Evolutionary conservation across 2,888 invertebrate genomes (phyloP), one percentile per base, ranked within the genome.

Genomic region (Dascillus cervinus): DNA sequence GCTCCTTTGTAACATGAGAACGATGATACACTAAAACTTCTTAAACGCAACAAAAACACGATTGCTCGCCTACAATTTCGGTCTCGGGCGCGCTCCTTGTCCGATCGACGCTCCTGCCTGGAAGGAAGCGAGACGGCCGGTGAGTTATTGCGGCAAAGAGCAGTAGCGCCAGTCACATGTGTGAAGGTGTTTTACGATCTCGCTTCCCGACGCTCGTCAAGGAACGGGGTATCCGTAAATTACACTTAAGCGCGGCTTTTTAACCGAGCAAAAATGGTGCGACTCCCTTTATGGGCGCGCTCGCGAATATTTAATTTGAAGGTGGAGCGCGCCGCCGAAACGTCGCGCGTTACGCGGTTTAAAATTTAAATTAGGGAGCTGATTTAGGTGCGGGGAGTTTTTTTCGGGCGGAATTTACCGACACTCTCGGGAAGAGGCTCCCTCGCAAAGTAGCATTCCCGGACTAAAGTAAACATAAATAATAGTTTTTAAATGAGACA

Each of bases 401-500:
- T n/a, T n/a, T n/a, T n/a, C n/a, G n/a, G n/a, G 17, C 8, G 4
- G 17, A 17, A 17, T 17, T 17, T 17, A 17, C 17, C 17, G 4
- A 17, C 17, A 8, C 17, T 8, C 5, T 17, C 17, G 8, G 8
- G 8, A 13, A 31, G 32, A 38, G 36, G 43, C 43, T 34, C 37
- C 40, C 30, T 42, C 36, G 41, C 39, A 41, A 44, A 43, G 46
- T 45, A 43, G 41, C 47, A 47, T 49, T 47, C 47, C 48, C 29
- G 30, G 42, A 28, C 36, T 38, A 34, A 40, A 36, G 55, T 50
- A 55, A 61, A 62, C 64, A 65, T 65, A 65, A 65, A 64, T 67
- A 66, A 67, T 67, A 66, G 66, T 66, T 67, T 66, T 67, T 67
- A 67, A 67, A 67, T 67, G 66, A 66, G 66, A 66, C 66, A 64